Evolutionary conservation across 2,797 vertebrate species (phyloP).

Genomic region (Sebastes trivittatus): DNA sequence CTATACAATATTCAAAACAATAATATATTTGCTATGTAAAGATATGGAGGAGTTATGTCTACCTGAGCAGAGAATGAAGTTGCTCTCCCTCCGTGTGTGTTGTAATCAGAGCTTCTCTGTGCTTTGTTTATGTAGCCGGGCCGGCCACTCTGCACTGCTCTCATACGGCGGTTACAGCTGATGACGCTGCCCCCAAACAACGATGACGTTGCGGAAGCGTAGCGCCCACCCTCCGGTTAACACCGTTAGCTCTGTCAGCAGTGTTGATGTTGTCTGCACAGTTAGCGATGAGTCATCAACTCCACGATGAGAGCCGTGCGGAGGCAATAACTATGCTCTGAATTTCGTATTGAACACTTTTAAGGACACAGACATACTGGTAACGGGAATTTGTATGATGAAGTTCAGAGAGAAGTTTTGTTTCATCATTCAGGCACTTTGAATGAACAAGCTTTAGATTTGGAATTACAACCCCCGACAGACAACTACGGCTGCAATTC

Average conservation of each 20-base stretch:
- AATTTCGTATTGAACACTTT: background rate
- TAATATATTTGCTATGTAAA: background rate
- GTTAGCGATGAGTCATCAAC: too few relatives aligned
- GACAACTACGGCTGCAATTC: background rate
- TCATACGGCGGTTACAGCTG: too few relatives aligned
- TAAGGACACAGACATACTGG: background rate
- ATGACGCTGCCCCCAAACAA: too few relatives aligned
- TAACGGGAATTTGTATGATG: background rate
- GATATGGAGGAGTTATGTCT: background rate
- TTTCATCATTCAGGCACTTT: background rate
- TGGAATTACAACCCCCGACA: background rate
- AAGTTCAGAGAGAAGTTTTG: background rate
- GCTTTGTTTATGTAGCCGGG: too few relatives aligned
- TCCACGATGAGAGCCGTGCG: background rate
- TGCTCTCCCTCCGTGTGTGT: fast-evolving
- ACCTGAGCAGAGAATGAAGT: too few relatives aligned
- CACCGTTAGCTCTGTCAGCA: too few relatives aligned
- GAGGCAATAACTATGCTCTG: background rate
- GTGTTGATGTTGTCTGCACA: background rate
- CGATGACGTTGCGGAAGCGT: fast-evolving
- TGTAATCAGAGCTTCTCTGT: too few relatives aligned
- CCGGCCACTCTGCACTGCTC: too few relatives aligned
- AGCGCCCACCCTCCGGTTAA: too few relatives aligned
- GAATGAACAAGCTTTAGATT: background rate
- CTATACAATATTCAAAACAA: too few relatives aligned